Conservation (phyloP, 2,888 invertebrate species). For the Acleris cristana region DNA sequence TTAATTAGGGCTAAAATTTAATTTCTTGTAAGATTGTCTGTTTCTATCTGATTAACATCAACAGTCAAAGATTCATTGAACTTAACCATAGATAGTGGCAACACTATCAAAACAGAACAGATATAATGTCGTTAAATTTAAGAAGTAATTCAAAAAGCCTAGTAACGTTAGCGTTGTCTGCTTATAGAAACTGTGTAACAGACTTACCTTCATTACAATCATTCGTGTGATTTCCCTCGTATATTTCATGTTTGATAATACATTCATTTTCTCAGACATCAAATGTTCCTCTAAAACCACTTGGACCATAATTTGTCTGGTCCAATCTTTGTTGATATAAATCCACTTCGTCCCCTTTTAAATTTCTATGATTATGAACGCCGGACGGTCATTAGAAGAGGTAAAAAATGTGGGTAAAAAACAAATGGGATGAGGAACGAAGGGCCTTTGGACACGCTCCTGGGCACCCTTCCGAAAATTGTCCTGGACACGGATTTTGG, state of each 20-base stretch:
- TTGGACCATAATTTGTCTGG: conserved; percentile 32
- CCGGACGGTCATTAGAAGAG: conserved; percentile 46
- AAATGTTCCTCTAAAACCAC: conserved; percentile 14
- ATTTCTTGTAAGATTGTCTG: conserved; percentile 14
- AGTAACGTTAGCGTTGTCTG: no score
- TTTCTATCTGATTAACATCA: neutral
- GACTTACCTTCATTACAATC: no score
- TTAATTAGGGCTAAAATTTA: conserved; percentile 33
- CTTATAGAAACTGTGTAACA: no score
- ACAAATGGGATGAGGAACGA: conserved; percentile 40
- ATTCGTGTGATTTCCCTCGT: no score
- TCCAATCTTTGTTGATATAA: conserved; percentile 35
- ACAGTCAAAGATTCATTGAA: neutral
- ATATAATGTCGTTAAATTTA: no score
- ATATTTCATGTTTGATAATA: no score
- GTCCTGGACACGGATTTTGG: conserved; percentile 40
- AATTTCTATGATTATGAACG: conserved; percentile 38
- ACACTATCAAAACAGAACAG: no score
- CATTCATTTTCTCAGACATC: conserved; percentile 19
- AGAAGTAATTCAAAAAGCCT: no score
- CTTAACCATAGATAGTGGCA: no score
- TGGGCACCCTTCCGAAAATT: conserved; percentile 40
- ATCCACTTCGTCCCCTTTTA: conserved; percentile 35
- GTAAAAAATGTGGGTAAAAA: conserved; percentile 41
- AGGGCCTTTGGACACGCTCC: conserved; percentile 45